Evolutionary conservation across 2,888 invertebrate species (phyloP).

Genomic region (Taphrorychus bicolor): DNA sequence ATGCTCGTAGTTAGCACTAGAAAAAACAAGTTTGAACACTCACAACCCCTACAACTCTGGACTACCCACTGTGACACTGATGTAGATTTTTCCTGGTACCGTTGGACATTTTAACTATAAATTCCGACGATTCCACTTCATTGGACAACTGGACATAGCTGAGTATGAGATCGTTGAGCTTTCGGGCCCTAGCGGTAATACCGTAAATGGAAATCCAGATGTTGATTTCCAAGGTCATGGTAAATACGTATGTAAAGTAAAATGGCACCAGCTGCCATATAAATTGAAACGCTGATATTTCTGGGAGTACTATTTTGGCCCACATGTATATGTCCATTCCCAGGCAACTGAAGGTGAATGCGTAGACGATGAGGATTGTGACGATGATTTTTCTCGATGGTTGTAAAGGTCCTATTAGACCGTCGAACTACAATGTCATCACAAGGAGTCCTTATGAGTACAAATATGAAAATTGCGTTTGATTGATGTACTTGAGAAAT

Average conservation of each 20-base stretch:
- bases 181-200: constrained; percentile 9
- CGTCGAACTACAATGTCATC: constrained; percentile 24
- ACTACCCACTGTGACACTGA: constrained; percentile 2
- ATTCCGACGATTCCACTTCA: neutral
- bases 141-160: neutral
- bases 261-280: constrained; percentile 27
- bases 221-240: constrained; percentile 25
- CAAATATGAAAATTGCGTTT: no score
- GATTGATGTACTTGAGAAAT: no score
- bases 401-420: constrained; percentile 9
- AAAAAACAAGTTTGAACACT: neutral
- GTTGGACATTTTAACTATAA: neutral
- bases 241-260: constrained; percentile 29
- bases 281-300: constrained; percentile 10
- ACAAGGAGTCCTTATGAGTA: no score
- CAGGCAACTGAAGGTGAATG: constrained; percentile 27
- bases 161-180: neutral
- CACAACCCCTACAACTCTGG: neutral
- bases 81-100: neutral
- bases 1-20: constrained; percentile 7
- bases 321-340: constrained; percentile 33
- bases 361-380: neutral
- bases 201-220: constrained; percentile 22
- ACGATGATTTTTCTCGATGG: constrained; percentile 10
- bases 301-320: constrained; percentile 14